phyloP scores from a whole-genome alignment of 2,113 vertebrate genomes.

The Aythya baeri region DNA sequence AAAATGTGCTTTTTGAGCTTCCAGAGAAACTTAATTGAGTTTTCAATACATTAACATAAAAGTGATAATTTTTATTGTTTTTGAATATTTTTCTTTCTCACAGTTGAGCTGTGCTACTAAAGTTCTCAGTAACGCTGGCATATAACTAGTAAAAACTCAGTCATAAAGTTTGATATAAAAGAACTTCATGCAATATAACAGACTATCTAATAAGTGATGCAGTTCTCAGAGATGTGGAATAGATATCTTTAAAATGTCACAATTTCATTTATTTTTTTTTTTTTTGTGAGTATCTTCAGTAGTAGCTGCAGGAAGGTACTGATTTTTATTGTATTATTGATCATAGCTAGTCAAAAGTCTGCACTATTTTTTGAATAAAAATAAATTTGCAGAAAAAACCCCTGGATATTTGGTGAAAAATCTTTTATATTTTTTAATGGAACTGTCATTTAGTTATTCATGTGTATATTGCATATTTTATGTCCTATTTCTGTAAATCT shows the following conservation, averaged over 20 bases:
- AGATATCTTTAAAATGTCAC: slow-evolving; percentile 59
- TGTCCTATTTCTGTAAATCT: background rate
- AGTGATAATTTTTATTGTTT: slow-evolving; percentile 38
- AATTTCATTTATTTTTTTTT: background rate
- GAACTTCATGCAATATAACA: slow-evolving; percentile 34
- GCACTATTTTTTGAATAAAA: background rate
- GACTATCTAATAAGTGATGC: slow-evolving; percentile 51
- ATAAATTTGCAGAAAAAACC: background rate
- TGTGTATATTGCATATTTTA: background rate
- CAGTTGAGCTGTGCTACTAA: background rate
- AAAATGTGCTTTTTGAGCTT: background rate
- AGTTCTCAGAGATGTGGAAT: slow-evolving; percentile 23
- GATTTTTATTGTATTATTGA: slow-evolving; percentile 37
- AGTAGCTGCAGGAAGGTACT: slow-evolving; percentile 4
- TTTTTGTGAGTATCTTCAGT: slow-evolving; percentile 4
- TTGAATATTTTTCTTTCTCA: slow-evolving; percentile 36
- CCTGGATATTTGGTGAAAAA: background rate
- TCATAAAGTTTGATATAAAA: slow-evolving; percentile 28
- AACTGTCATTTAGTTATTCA: background rate
- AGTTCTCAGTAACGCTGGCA: background rate
- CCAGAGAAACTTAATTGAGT: slow-evolving; percentile 49
- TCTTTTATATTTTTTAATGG: background rate
- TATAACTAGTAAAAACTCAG: slow-evolving; percentile 33
- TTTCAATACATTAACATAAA: slow-evolving; percentile 40
- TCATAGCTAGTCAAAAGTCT: slow-evolving; percentile 20